Conservation (phyloP, 2,888 invertebrate genomes). For the Schrankia costaestrigalis region DNA sequence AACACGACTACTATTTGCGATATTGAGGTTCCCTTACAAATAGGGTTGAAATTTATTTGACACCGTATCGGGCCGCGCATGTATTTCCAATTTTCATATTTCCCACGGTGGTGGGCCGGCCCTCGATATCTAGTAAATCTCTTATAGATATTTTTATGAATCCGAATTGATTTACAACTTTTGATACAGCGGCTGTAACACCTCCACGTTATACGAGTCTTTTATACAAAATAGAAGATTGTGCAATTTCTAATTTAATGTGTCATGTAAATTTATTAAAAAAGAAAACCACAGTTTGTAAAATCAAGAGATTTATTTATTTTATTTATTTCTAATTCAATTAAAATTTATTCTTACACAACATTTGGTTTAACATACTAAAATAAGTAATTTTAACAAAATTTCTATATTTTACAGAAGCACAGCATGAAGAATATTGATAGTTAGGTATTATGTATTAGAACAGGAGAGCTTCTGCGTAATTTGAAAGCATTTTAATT, state of each 20-base stretch:
- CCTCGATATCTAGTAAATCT: slow-evolving; percentile 61
- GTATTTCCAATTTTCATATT: slow-evolving; percentile 77
- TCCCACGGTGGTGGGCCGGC: slow-evolving; percentile 57
- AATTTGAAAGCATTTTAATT: too few species aligned
- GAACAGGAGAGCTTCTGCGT: too few species aligned
- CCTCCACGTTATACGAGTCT: slow-evolving; percentile 30
- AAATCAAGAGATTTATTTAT: too few species aligned
- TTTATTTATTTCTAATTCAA: too few species aligned
- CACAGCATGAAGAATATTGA: too few species aligned
- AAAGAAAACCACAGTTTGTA: too few species aligned
- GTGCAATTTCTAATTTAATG: neutral
- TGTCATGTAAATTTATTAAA: neutral
- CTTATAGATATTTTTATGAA: slow-evolving; percentile 66
- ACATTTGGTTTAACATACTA: too few species aligned
- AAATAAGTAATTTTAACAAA: too few species aligned
- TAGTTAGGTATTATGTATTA: too few species aligned
- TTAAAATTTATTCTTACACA: too few species aligned
- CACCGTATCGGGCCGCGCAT: slow-evolving; percentile 51
- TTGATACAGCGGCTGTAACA: slow-evolving; percentile 35
- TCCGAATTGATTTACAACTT: slow-evolving; percentile 58
- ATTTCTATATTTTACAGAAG: too few species aligned
- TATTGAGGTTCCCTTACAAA: slow-evolving; percentile 60
- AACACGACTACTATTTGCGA: slow-evolving; percentile 38
- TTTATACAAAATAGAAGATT: slow-evolving; percentile 13
- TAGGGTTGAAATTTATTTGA: slow-evolving; percentile 67